Conservation (phyloP, 2,888 invertebrate species). For the Acleris emargana region DNA sequence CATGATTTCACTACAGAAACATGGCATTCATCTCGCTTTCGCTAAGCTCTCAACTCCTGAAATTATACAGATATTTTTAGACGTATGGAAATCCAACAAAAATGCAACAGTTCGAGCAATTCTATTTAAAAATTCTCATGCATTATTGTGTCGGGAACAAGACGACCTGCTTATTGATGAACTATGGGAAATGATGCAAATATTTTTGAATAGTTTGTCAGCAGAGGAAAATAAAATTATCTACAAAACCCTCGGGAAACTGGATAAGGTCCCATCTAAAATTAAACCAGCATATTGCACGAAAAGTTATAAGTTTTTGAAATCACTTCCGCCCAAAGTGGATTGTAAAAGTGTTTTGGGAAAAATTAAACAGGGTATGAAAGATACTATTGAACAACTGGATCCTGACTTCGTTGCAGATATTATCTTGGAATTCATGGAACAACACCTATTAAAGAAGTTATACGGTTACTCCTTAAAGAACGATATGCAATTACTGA, state of each 20-base stretch:
- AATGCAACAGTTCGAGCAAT: slow-evolving; percentile 54
- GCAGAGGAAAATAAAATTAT: slow-evolving; percentile 54
- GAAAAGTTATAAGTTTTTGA: slow-evolving; percentile 53
- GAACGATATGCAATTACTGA: slow-evolving; percentile 37
- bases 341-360: slow-evolving; percentile 42
- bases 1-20: slow-evolving; percentile 55
- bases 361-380: slow-evolving; percentile 41
- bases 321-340: slow-evolving; percentile 47
- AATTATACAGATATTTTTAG: slow-evolving; percentile 47
- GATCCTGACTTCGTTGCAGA: slow-evolving; percentile 50
- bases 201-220: slow-evolving; percentile 55
- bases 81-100: slow-evolving; percentile 56
- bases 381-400: slow-evolving; percentile 47
- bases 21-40: slow-evolving; percentile 54
- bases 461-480: slow-evolving; percentile 16
- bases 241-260: slow-evolving; percentile 48
- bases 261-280: slow-evolving; percentile 43
- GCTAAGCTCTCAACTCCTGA: slow-evolving; percentile 51
- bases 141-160: slow-evolving; percentile 50
- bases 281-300: slow-evolving; percentile 51
- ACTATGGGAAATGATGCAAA: slow-evolving; percentile 52
- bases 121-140: slow-evolving; percentile 51
- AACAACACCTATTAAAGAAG: slow-evolving; percentile 19
- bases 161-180: slow-evolving; percentile 44
- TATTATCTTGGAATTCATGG: slow-evolving; percentile 44